phyloP scores from a whole-genome alignment of 2,888 invertebrate species.

The Melolontha melolontha region DNA sequence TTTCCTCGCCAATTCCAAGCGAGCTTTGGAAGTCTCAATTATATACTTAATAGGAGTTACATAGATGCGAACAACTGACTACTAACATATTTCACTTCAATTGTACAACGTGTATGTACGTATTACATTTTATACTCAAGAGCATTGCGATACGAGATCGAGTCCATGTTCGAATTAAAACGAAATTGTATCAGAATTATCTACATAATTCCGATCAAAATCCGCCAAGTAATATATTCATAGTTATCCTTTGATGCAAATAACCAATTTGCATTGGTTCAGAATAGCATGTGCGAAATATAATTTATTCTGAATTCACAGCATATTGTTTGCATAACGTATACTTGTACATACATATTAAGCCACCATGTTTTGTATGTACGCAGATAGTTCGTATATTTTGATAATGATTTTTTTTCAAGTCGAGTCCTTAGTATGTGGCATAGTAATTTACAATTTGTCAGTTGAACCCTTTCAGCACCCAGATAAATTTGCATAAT shows the following conservation, averaged over 20 bases:
- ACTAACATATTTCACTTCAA: too few species aligned
- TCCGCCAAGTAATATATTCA: conserved; percentile 23
- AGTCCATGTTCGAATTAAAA: conserved; percentile 21
- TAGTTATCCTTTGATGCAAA: conserved; percentile 29
- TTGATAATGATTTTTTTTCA: conserved; percentile 18
- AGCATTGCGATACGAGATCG: conserved; percentile 7
- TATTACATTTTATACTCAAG: conserved; percentile 2
- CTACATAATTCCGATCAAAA: conserved; percentile 28
- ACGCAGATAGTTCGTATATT: background rate
- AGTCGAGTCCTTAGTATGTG: conserved; percentile 1
- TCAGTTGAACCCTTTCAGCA: conserved; percentile 20
- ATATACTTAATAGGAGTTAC: too few species aligned
- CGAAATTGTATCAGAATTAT: conserved; percentile 28
- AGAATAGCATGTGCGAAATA: conserved; percentile 15
- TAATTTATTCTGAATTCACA: conserved; percentile 19
- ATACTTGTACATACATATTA: background rate
- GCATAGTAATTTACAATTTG: conserved; percentile 11
- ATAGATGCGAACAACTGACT: too few species aligned
- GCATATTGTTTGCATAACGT: conserved; percentile 20
- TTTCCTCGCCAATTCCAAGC: too few species aligned
- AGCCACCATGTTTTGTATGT: background rate
- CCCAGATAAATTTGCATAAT: conserved; percentile 23
- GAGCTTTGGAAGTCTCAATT: too few species aligned
- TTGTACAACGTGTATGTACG: too few species aligned
- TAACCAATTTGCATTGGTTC: conserved; percentile 26